Conservation (phyloP, 1,140 invertebrate species). For the Arctopsyche grandis region DNA sequence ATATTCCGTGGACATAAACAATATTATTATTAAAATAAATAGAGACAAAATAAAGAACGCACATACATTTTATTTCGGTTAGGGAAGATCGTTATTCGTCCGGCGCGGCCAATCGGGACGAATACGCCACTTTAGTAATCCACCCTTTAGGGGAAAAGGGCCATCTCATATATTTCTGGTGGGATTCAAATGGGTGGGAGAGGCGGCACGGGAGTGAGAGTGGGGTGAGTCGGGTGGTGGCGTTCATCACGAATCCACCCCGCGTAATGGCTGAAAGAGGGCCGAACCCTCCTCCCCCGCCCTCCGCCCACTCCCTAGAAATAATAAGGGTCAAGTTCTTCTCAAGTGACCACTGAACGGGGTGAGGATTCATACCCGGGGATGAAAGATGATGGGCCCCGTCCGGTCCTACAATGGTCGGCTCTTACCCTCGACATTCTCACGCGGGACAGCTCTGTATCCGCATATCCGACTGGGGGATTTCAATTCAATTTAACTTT, state of each 20-base stretch:
- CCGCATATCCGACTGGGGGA: neutral
- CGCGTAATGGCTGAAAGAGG: conserved; percentile 23
- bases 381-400: conserved; percentile 33
- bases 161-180: conserved; percentile 19
- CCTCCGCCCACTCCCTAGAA: neutral
- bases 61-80: neutral
- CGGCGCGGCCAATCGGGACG: conserved; percentile 14
- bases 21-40: neutral
- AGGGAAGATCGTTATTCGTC: neutral
- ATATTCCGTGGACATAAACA: too few species aligned
- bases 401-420: conserved; percentile 16
- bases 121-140: conserved; percentile 18
- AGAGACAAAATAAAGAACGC: neutral
- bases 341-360: conserved; percentile 38
- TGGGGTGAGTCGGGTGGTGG: conserved; percentile 2
- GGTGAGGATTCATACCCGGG: conserved; percentile 30
- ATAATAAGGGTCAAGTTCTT: conserved; percentile 42
- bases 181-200: conserved; percentile 10
- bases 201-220: neutral
- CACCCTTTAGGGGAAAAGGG: conserved; percentile 23
- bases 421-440: neutral
- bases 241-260: conserved; percentile 31
- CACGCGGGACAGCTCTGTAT: neutral
- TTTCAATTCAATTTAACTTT: conserved; percentile 30
- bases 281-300: neutral